Conservation (phyloP, 2,113 vertebrate genomes). For the Rhinolophus sinicus region DNA sequence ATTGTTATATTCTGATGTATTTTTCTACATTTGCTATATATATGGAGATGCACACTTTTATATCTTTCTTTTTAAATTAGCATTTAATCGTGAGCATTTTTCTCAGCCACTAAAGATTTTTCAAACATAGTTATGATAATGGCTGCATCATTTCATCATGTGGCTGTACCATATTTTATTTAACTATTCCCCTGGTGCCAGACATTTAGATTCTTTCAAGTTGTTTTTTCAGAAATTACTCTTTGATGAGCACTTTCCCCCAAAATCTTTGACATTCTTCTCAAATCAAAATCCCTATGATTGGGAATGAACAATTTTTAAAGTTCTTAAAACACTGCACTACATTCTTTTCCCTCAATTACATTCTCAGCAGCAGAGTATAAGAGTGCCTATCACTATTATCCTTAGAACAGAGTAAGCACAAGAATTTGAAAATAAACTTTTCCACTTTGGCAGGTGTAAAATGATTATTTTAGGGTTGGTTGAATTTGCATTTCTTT, state of each 20-base stretch:
- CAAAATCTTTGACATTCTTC: slow-evolving; percentile 26
- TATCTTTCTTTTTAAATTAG: slow-evolving; percentile 1
- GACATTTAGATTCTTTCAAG: slow-evolving; percentile 2
- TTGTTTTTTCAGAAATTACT: slow-evolving; percentile 26
- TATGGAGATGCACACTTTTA: neutral
- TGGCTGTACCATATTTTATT: neutral
- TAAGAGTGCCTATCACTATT: neutral
- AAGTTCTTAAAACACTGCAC: slow-evolving; percentile 25
- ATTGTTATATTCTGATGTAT: slow-evolving; percentile 6
- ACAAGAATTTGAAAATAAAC: slow-evolving; percentile 43
- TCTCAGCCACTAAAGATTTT: slow-evolving; percentile 21
- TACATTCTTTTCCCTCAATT: neutral
- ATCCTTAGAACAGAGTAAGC: slow-evolving; percentile 24
- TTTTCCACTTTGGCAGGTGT: slow-evolving; percentile 9
- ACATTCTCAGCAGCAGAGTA: neutral
- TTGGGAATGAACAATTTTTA: neutral
- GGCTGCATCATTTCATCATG: neutral
- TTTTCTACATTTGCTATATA: slow-evolving; percentile 3
- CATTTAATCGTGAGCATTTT: neutral
- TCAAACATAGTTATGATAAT: neutral
- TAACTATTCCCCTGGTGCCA: neutral
- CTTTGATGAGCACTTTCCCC: neutral
- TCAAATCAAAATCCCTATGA: neutral
- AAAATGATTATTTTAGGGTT: slow-evolving; percentile 45
- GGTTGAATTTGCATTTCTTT: slow-evolving; percentile 38